These are phyloP conservation scores for Taenioides sp. DNA, from an alignment of 2,797 vertebrate species.

Conservation along the genomic window DNA sequence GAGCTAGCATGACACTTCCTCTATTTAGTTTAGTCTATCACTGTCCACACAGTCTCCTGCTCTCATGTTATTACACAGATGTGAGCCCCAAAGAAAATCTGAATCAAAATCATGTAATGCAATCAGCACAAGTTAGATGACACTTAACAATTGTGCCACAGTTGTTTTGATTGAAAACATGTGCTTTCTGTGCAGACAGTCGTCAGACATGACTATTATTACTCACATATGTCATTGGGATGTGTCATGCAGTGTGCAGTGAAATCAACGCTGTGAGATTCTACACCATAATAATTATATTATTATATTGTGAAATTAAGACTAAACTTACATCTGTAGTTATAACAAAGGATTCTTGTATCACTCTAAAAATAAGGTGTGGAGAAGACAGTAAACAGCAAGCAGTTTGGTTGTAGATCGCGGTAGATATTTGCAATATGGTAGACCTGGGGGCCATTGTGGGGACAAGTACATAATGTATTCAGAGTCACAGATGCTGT, in stretches of 20 bases:
- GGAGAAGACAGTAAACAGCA: background rate
- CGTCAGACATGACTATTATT: background rate
- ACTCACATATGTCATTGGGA: background rate
- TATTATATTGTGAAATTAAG: background rate
- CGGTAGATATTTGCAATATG: background rate
- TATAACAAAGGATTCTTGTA: background rate
- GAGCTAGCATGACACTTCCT: background rate
- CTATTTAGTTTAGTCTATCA: background rate
- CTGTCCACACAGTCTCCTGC: background rate
- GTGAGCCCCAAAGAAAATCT: background rate
- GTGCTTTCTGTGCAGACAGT: background rate
- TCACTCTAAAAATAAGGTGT: background rate
- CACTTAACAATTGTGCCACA: background rate
- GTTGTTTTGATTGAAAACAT: constrained; percentile 14
- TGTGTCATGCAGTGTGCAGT: background rate
- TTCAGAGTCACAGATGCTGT: constrained; percentile 9
- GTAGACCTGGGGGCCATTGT: background rate
- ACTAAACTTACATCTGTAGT: background rate
- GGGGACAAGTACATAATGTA: constrained; percentile 5
- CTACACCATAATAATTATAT: background rate
- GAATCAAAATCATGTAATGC: background rate
- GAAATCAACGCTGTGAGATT: background rate
- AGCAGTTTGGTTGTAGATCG: background rate
- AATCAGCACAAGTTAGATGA: constrained; percentile 14
- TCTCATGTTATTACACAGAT: background rate